A percentile compares a stretch with the other conserved stretches of the same genome.
These are phyloP conservation scores for Nesospiza acunhae DNA, from an alignment of 2,113 vertebrate genomes.

Conservation along the genomic window DNA sequence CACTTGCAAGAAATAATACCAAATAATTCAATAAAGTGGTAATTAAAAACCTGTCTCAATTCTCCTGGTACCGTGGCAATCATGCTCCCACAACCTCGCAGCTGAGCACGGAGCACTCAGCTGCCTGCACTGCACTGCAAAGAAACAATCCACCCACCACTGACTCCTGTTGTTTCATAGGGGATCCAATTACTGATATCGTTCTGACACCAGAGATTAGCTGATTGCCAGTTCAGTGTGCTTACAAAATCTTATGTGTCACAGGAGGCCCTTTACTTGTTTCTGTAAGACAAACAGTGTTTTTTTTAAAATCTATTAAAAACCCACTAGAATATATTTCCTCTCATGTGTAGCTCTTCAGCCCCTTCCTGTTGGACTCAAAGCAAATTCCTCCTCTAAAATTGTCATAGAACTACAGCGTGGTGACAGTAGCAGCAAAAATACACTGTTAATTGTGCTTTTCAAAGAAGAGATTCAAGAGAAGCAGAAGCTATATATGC, in stretches of 20 bases:
- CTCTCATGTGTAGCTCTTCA: constrained; percentile 16
- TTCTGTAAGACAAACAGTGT: constrained; percentile 59
- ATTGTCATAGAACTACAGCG: neutral
- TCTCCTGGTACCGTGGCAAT: constrained; percentile 54
- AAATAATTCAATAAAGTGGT: constrained; percentile 69
- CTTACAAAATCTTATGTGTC: constrained; percentile 68
- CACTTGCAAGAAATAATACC: constrained; percentile 65
- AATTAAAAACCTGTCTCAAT: constrained; percentile 70
- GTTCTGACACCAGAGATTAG: constrained; percentile 65
- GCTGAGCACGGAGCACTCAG: constrained; percentile 54
- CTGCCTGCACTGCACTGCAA: constrained; percentile 16
- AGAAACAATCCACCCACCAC: constrained; percentile 53
- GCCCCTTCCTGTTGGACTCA: neutral
- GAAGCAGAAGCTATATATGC: neutral
- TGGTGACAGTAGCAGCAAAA: neutral
- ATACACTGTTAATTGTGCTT: neutral
- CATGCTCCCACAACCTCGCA: constrained; percentile 39
- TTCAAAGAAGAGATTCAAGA: neutral
- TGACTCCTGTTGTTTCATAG: constrained; percentile 63
- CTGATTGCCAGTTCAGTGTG: constrained; percentile 66
- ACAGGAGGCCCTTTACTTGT: constrained; percentile 67
- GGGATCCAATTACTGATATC: constrained; percentile 66
- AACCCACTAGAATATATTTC: constrained; percentile 27
- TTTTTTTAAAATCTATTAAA: constrained; percentile 45
- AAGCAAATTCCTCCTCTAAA: constrained; percentile 10